Evolutionary conservation across 2,888 invertebrate genomes (phyloP), one percentile per base, ranked within the genome.

Genomic region (Aphelenchoides bicaudatus): DNA sequence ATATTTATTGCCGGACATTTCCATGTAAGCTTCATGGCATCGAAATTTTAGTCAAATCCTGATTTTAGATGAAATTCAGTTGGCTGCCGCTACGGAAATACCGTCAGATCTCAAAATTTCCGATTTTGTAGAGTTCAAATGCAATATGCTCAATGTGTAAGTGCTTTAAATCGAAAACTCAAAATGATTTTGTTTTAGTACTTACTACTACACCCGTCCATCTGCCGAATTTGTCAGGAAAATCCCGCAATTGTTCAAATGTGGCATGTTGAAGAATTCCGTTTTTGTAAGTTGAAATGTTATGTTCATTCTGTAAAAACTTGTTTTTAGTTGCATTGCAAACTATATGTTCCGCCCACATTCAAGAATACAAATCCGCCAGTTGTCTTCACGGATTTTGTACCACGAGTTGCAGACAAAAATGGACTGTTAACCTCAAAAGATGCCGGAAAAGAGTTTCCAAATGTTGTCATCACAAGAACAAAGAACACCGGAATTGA

Each of bases 41-140:
- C n/a, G n/a, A n/a, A n/a, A n/a, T n/a, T n/a, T n/a, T n/a, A n/a
- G n/a, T n/a, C n/a, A n/a, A n/a, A n/a, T n/a, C 43, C 43, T 8
- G 43, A 43, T 10, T n/a, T 43, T 8, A 21, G 43, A 43, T 6
- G 43, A 43, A n/a, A 43, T 43, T 25, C 43, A 19, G 43, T 21
- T 43, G 43, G 10, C 8, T 8, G 23, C 10, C 43, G 43, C 16
- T 25, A 25, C 16, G 43, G 43, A 43, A n/a, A n/a, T 21, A 25
- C 43, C 43, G 23, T 8, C 6, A n/a, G 43, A 43, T n/a, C 23
- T 43, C 16, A 10, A 21, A n/a, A 21, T 43, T 19, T 8, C 43
- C 21, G 43, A 43, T 10, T 43, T 43, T 25, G 23, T 43, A 10
- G n/a, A 43, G 23, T 43, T 43, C 43, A 43, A 6, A n/a, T 8